Conservation (phyloP, 2,888 invertebrate species). For the Spicauda simplicius region DNA sequence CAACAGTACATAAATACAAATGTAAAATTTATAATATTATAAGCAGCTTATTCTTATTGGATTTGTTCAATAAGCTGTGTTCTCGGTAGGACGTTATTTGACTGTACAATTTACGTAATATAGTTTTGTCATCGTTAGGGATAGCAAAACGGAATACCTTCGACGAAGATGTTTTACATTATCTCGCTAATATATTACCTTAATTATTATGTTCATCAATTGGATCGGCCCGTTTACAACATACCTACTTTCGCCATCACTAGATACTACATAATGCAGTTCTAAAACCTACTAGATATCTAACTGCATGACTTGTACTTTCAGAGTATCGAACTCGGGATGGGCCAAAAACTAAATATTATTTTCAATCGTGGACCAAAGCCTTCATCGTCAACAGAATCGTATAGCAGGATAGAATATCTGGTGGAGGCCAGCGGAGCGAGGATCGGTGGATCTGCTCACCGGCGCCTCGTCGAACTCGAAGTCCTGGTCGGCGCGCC, state of each 20-base stretch:
- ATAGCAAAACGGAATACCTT: no score
- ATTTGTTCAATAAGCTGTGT: conserved; percentile 21
- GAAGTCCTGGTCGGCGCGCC: conserved; percentile 70
- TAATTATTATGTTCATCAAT: neutral
- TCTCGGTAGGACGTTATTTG: neutral
- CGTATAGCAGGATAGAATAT: no score
- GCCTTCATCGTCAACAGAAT: no score
- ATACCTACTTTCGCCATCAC: neutral
- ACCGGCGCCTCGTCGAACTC: conserved; percentile 77
- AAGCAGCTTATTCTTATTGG: conserved; percentile 31
- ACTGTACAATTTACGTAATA: neutral
- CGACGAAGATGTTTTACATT: neutral
- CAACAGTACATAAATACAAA: neutral
- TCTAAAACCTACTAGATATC: no score
- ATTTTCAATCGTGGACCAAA: no score
- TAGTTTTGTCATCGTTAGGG: no score
- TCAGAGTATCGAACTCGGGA: no score
- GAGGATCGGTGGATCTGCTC: conserved; percentile 42
- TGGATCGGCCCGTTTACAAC: neutral
- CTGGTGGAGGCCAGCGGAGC: neutral
- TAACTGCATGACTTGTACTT: no score
- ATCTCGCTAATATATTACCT: neutral
- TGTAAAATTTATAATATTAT: neutral
- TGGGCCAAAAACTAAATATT: no score
- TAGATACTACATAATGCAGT: neutral